Evolutionary conservation across 2,888 invertebrate genomes (phyloP).

Genomic region (Hyposoter didymator): DNA sequence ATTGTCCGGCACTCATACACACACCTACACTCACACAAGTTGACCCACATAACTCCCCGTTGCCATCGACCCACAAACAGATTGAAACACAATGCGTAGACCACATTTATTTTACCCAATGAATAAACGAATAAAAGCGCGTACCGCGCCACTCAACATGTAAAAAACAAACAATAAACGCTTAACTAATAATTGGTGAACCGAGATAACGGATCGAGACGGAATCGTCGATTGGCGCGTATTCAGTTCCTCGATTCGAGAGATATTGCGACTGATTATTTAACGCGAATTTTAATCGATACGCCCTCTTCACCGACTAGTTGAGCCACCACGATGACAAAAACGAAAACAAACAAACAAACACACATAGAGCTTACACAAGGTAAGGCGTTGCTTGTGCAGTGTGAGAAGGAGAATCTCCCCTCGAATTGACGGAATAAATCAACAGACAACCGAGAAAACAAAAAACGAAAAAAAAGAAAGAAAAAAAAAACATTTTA

Average conservation of each 20-base stretch:
- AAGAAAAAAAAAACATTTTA: constrained; percentile 22
- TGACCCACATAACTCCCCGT: not conserved
- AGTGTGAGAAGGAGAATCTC: constrained; percentile 69
- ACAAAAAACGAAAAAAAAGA: constrained; percentile 37
- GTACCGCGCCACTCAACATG: constrained; percentile 34
- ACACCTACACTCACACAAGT: constrained; percentile 28
- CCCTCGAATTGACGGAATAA: constrained; percentile 58
- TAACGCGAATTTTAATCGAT: constrained; percentile 21
- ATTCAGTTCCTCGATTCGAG: constrained; percentile 31
- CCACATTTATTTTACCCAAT: constrained; percentile 61
- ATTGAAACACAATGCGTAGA: constrained; percentile 18
- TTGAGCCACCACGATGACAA: constrained; percentile 2
- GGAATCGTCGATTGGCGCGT: constrained; percentile 4
- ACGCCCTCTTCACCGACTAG: constrained; percentile 22
- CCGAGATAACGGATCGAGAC: constrained; percentile 4
- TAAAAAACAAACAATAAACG: constrained; percentile 49
- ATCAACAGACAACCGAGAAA: constrained; percentile 34
- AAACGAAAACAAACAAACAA: constrained; percentile 46
- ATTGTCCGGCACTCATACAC: constrained; percentile 26
- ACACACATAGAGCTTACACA: constrained; percentile 60
- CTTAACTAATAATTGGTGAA: constrained; percentile 20
- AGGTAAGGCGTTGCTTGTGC: constrained; percentile 74
- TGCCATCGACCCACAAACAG: constrained; percentile 20
- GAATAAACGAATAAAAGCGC: constrained; percentile 36
- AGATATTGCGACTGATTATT: constrained; percentile 34